phyloP scores from a whole-genome alignment of 2,113 vertebrate genomes.

The Natator depressus region DNA sequence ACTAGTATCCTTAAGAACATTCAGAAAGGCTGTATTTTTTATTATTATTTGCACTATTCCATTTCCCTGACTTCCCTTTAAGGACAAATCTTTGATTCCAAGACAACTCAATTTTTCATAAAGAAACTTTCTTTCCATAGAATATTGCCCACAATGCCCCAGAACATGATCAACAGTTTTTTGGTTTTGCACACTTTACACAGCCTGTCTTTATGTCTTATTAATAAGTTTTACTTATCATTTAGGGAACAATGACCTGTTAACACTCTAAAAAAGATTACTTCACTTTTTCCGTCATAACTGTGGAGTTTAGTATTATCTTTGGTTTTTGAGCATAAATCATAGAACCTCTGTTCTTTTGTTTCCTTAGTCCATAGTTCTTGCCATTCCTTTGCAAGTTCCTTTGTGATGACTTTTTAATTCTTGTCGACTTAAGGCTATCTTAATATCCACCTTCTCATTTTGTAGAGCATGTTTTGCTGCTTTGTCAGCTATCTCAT shows the following conservation, averaged over 20 bases:
- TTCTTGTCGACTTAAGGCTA: background rate
- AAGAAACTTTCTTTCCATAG: background rate
- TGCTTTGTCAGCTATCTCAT: background rate
- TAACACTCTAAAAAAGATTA: background rate
- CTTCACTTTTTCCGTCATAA: background rate
- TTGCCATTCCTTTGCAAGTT: background rate
- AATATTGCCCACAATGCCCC: background rate
- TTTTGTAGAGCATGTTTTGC: background rate
- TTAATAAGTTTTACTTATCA: background rate
- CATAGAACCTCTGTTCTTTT: background rate
- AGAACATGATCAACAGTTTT: background rate
- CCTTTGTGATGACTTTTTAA: background rate
- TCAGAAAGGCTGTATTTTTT: background rate
- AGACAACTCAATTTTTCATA: background rate
- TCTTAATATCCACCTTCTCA: background rate
- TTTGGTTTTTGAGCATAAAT: background rate
- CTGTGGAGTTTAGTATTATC: background rate
- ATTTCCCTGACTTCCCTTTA: background rate
- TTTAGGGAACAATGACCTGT: background rate
- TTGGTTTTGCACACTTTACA: background rate
- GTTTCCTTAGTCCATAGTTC: background rate
- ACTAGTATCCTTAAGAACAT: background rate
- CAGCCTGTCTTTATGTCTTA: background rate
- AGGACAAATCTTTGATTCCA: background rate
- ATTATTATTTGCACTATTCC: background rate